These are phyloP conservation scores for Drosophila fungiperda DNA, from an alignment of 2,888 invertebrate species.

Conservation along the genomic window DNA sequence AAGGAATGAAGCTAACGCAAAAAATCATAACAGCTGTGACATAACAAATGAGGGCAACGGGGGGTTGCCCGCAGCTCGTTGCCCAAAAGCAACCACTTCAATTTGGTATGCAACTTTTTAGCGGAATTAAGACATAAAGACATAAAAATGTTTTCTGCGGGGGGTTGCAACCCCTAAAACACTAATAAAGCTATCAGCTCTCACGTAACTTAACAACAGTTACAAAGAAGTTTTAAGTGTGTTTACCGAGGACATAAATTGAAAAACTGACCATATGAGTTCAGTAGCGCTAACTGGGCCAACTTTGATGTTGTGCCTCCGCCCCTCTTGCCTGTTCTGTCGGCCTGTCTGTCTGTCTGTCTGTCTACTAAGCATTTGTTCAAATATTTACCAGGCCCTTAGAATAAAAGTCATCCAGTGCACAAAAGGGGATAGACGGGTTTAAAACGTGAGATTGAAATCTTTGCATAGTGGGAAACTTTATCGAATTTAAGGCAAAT, in stretches of 20 bases:
- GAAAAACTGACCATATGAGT: constrained; percentile 71
- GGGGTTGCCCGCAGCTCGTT: constrained; percentile 44
- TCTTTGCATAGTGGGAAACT: constrained; percentile 26
- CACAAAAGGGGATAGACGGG: constrained; percentile 28
- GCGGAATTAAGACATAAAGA: constrained; percentile 75
- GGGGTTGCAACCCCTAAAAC: constrained; percentile 52
- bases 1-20: neutral
- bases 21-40: constrained; percentile 76
- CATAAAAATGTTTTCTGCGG: constrained; percentile 27
- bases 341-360: constrained; percentile 1
- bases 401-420: constrained; percentile 25
- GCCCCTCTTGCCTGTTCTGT: neutral
- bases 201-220: constrained; percentile 54
- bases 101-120: constrained; percentile 56
- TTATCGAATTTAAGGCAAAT: neutral
- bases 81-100: constrained; percentile 65
- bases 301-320: constrained; percentile 40
- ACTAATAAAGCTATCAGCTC: constrained; percentile 72
- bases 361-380: constrained; percentile 56
- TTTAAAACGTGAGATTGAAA: constrained; percentile 17
- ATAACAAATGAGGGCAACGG: constrained; percentile 67
- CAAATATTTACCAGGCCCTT: constrained; percentile 69
- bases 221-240: constrained; percentile 58
- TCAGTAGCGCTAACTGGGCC: constrained; percentile 40
- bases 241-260: constrained; percentile 57